A percentile compares a stretch with the other conserved stretches of the same genome.
Evolutionary conservation across 2,888 invertebrate genomes (phyloP).

Genomic region (Ophioninae sp.): DNA sequence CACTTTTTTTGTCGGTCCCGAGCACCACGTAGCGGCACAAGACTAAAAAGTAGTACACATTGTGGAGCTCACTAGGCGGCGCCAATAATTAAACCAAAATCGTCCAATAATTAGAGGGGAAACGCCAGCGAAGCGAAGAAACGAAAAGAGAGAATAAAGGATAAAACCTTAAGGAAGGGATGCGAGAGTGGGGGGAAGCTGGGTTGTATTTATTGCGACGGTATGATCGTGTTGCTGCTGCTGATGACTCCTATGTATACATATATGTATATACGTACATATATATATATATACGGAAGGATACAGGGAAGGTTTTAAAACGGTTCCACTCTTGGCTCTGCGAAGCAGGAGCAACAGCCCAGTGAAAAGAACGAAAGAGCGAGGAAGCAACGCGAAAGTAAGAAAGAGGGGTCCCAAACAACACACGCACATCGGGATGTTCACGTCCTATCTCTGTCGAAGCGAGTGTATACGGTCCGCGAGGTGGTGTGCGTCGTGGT

Average conservation of each 20-base stretch:
- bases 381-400: constrained; percentile 47
- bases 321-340: constrained; percentile 71
- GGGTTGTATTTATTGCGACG: constrained; percentile 69
- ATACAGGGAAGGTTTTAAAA: constrained; percentile 76
- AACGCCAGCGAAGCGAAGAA: constrained; percentile 12
- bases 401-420: constrained; percentile 45
- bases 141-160: constrained; percentile 9
- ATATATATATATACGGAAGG: constrained; percentile 64
- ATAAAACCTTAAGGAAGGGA: constrained; percentile 15
- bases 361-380: constrained; percentile 32
- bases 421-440: constrained; percentile 14
- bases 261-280: constrained; percentile 15
- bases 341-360: constrained; percentile 14
- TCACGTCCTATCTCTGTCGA: constrained; percentile 6
- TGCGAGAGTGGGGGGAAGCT: constrained; percentile 39
- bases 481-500: constrained; percentile 18
- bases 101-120: constrained; percentile 51
- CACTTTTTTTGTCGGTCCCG: neutral
- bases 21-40: neutral
- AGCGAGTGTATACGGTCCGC: neutral
- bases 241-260: constrained; percentile 23
- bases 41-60: constrained; percentile 42
- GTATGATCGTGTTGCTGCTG: constrained; percentile 60
- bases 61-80: constrained; percentile 36
- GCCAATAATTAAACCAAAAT: constrained; percentile 52